These are phyloP conservation scores for Pseudocheirus occidentalis DNA, from an alignment of 2,797 vertebrate species.

Conservation along the genomic window DNA sequence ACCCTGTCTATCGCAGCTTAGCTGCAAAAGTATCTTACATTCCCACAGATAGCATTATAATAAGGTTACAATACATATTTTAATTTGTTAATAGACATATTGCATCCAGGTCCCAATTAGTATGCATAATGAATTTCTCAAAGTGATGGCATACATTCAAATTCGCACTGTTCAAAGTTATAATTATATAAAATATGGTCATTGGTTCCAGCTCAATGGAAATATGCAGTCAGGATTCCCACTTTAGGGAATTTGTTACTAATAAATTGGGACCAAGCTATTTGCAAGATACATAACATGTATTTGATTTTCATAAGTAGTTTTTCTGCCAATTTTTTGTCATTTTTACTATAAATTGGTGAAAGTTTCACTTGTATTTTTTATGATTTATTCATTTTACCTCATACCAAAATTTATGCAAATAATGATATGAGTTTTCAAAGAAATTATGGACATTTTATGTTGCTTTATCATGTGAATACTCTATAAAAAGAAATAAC, in stretches of 20 bases:
- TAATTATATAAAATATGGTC: neutral
- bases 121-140: neutral
- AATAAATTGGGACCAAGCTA: neutral
- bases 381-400: constrained; percentile 13
- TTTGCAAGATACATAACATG: neutral
- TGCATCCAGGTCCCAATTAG: neutral
- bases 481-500: neutral
- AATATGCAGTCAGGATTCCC: neutral
- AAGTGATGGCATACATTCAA: neutral
- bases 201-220: neutral
- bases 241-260: neutral
- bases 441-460: neutral
- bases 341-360: constrained; percentile 55
- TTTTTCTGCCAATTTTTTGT: neutral
- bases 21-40: constrained; percentile 19
- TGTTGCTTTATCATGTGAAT: neutral
- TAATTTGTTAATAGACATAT: constrained; percentile 36
- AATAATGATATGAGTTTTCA: constrained; percentile 26
- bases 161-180: neutral
- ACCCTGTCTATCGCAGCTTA: constrained; percentile 12
- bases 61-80: constrained; percentile 11
- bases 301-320: constrained; percentile 33
- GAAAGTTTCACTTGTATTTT: constrained; percentile 14
- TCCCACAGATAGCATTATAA: neutral
- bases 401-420: constrained; percentile 32